phyloP scores from a whole-genome alignment of 1,140 invertebrate genomes.

The Myzus persicae region DNA sequence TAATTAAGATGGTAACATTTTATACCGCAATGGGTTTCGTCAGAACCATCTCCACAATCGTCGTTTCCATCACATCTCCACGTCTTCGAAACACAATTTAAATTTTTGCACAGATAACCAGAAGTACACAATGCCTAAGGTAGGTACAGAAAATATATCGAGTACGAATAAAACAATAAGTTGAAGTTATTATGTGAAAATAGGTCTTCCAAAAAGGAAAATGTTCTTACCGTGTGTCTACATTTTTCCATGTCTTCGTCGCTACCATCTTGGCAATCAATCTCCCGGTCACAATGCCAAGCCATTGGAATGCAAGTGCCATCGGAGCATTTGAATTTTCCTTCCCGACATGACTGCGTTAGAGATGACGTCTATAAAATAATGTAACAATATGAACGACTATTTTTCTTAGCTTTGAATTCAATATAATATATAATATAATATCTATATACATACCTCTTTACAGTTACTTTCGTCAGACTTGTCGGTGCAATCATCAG shows the following conservation, averaged over 20 bases:
- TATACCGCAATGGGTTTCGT: conserved; percentile 73
- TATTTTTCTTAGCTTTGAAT: neutral
- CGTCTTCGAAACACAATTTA: conserved; percentile 70
- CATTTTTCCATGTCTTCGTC: conserved; percentile 68
- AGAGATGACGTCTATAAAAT: conserved; percentile 18
- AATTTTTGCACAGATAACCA: conserved; percentile 62
- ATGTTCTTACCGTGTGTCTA: neutral
- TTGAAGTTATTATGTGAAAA: neutral
- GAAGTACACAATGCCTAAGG: neutral
- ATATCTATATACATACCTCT: neutral
- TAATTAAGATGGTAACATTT: conserved; percentile 59
- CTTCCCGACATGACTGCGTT: neutral
- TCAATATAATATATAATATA: neutral
- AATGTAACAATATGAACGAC: neutral
- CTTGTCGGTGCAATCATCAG: conserved; percentile 71
- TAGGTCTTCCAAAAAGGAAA: neutral
- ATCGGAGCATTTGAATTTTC: conserved; percentile 67
- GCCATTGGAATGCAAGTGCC: conserved; percentile 70
- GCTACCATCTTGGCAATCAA: conserved; percentile 73
- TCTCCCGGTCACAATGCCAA: conserved; percentile 72
- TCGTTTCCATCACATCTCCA: conserved; percentile 73
- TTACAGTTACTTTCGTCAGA: conserved; percentile 67
- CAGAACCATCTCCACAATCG: conserved; percentile 74
- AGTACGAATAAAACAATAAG: neutral
- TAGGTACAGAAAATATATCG: neutral